These are phyloP conservation scores for Operophtera brumata DNA, from an alignment of 2,888 invertebrate species.

Conservation along the genomic window DNA sequence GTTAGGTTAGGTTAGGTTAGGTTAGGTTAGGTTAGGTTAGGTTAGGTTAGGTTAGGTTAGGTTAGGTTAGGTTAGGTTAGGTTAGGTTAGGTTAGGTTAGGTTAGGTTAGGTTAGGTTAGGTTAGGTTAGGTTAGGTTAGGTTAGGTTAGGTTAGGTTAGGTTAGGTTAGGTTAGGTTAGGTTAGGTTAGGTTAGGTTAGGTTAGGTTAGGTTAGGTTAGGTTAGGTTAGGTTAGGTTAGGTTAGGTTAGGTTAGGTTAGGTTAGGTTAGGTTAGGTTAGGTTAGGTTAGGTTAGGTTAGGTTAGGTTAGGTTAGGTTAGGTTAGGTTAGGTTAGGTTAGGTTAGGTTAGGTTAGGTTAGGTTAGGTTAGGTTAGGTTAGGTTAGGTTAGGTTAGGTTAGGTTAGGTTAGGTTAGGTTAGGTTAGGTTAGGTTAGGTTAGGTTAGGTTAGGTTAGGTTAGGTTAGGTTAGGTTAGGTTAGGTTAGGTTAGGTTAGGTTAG, in stretches of 20 bases:
- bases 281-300: background rate
- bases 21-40: constrained; percentile 9
- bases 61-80: constrained; percentile 9
- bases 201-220: constrained; percentile 9
- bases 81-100: constrained; percentile 9
- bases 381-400: constrained; percentile 9
- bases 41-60: constrained; percentile 8
- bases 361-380: constrained; percentile 9
- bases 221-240: constrained; percentile 9
- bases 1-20: background rate
- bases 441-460: constrained; percentile 9
- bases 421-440: constrained; percentile 9
- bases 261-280: constrained; percentile 9
- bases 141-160: constrained; percentile 9
- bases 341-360: constrained; percentile 9
- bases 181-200: constrained; percentile 9
- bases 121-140: constrained; percentile 9
- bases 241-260: constrained; percentile 9
- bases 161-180: constrained; percentile 9
- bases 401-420: constrained; percentile 9
- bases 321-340: constrained; percentile 3
- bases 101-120: constrained; percentile 9
- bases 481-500: constrained; percentile 6
- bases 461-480: constrained; percentile 7
- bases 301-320: constrained; percentile 4